Evolutionary conservation across 2,888 invertebrate genomes (phyloP).

Genomic region (Drosophila nr. fundita): DNA sequence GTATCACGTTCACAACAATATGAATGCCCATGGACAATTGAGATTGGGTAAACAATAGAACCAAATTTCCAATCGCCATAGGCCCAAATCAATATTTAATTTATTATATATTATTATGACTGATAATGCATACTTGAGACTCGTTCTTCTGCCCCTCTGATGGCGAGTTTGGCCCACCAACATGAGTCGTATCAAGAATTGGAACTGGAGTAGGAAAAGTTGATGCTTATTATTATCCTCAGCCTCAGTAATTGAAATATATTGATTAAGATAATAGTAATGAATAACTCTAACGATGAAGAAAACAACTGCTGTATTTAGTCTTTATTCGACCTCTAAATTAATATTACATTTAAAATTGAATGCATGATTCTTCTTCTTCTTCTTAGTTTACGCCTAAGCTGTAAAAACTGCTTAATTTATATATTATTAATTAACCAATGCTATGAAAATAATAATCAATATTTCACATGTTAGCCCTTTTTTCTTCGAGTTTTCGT

Average conservation of each 20-base stretch:
- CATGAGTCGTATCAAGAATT: slow-evolving; percentile 27
- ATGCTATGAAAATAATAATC: too few relatives aligned
- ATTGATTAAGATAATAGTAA: neutral
- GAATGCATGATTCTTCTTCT: neutral
- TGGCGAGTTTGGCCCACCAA: slow-evolving; percentile 14
- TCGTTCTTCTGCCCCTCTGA: slow-evolving; percentile 35
- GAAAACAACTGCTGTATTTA: neutral
- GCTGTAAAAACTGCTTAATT: neutral
- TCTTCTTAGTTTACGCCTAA: neutral
- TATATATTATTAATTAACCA: neutral
- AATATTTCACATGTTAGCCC: too few relatives aligned
- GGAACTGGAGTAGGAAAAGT: slow-evolving; percentile 4
- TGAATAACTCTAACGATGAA: neutral
- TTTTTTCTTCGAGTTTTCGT: too few relatives aligned
- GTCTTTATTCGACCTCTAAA: neutral
- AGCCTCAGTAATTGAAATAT: too few relatives aligned
- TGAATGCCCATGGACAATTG: neutral
- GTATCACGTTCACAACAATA: neutral
- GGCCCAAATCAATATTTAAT: neutral
- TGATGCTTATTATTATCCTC: slow-evolving; percentile 48
- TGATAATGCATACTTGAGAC: neutral
- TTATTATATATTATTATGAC: too few relatives aligned
- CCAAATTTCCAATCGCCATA: neutral
- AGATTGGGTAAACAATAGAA: neutral
- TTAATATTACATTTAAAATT: neutral